phyloP scores from a whole-genome alignment of 2,888 invertebrate species.

The Thera obeliscata region DNA sequence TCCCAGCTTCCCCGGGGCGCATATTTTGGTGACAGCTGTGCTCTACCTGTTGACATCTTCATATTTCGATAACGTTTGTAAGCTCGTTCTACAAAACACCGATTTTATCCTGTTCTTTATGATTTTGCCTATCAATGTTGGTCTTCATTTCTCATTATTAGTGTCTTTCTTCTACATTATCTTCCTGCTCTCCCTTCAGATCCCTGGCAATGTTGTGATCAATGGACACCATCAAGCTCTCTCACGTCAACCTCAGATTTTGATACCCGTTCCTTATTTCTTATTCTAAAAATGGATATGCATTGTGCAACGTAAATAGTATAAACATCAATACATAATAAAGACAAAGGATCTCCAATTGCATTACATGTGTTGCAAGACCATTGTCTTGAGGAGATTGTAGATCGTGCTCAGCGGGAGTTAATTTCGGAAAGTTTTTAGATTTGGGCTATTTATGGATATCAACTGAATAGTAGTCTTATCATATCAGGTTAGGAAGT shows the following conservation, averaged over 20 bases:
- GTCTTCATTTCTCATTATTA: background rate
- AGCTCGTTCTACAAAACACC: slow-evolving; percentile 4
- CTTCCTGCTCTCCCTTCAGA: background rate
- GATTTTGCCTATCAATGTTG: background rate
- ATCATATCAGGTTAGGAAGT: slow-evolving; percentile 39
- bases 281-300: background rate
- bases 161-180: background rate
- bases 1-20: slow-evolving; percentile 22
- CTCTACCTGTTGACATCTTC: slow-evolving; percentile 30
- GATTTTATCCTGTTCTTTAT: background rate
- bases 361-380: slow-evolving; percentile 24
- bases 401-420: slow-evolving; percentile 22
- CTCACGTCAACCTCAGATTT: background rate
- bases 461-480: slow-evolving; percentile 21
- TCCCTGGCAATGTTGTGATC: background rate
- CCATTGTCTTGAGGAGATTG: slow-evolving; percentile 21
- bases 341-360: slow-evolving; percentile 22
- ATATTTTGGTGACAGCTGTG: slow-evolving; percentile 32
- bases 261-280: background rate
- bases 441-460: slow-evolving; percentile 1
- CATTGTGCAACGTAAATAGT: slow-evolving; percentile 6
- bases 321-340: slow-evolving; percentile 9
- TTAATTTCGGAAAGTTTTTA: slow-evolving; percentile 18
- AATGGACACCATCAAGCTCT: background rate
- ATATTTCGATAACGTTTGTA: slow-evolving; percentile 20